Evolutionary conservation across 2,113 vertebrate species (phyloP).

Genomic region (Pseudorectes ferrugineus): DNA sequence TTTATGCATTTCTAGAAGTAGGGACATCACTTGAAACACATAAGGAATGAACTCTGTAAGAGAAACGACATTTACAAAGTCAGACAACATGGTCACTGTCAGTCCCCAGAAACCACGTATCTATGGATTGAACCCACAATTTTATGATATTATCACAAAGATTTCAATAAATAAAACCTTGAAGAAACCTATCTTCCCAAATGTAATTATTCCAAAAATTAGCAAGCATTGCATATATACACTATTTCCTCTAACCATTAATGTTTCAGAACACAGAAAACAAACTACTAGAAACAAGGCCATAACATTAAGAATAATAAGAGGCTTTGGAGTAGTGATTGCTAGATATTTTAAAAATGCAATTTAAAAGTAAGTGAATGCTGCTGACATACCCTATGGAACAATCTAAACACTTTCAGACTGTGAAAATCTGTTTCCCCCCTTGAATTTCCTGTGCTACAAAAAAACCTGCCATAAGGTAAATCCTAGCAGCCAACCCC

Average conservation of each 20-base stretch:
- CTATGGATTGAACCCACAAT: background rate
- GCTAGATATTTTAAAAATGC: background rate
- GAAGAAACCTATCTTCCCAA: background rate
- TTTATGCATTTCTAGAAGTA: constrained; percentile 96
- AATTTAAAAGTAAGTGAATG: background rate
- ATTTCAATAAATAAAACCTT: background rate
- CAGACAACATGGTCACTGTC: background rate
- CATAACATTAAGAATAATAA: background rate
- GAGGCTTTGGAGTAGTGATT: background rate
- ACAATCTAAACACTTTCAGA: background rate
- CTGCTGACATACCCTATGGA: background rate
- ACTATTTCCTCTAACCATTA: background rate
- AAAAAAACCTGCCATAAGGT: background rate
- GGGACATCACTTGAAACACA: constrained; percentile 99
- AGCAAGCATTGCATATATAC: background rate
- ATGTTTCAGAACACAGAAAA: background rate
- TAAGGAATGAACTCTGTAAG: constrained; percentile 94
- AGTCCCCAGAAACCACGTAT: accelerated
- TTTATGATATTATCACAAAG: background rate
- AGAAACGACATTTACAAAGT: background rate
- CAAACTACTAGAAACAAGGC: background rate
- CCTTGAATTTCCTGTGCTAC: background rate
- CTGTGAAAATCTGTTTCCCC: background rate
- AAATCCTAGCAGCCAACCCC: background rate
- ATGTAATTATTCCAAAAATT: background rate